Base-by-base conservation (phyloP, 2,113 vertebrate species). In the Hoplias malabaricus region DNA sequence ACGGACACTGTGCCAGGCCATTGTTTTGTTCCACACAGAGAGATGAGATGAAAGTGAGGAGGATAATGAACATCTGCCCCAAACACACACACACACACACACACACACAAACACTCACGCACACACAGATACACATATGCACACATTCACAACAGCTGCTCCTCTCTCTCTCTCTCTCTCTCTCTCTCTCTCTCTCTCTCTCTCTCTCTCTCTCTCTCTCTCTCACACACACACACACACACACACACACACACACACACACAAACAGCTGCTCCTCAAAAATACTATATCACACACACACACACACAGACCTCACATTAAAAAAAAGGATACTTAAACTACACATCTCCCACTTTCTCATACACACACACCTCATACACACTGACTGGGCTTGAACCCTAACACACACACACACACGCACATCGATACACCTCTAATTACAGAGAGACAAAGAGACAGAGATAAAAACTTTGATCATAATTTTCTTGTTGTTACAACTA, bases 21-120 rank as follows among this genome's bases (percentile, higher is more conserved):
- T 93, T 93, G 92, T 93, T 92, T 93, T 93, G 92, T 93, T 92
- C 85, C 90, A 86, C 83, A 82, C 75, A 73, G 84, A 78, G 87
- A 92, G 92, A 93, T 79, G 87, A 92, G 92, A 93, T 93, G 92
- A 93, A 93, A 92, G 92, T 85, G 86, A 75, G 82, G 71, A 83
- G 85, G 79, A 87, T 92, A 92, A 92, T 93, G 92, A 92, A 92
- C 92, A 93, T 92, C 92, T 93, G 92, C 89, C 89, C 81, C 83
- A 19, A n/a, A 9, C 4, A 53, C 19, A 76, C 68, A 43, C 81
- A 62, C 85, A 87, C 87, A 89, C 87, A 82, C 87, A 90, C 88
- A 46, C 70, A 71, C 69, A 56, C 69, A 69, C 68, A 69, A 27
- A 78, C 80, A 75, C 75, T 70, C 86, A 88, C 88, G 89, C 89